Conservation (phyloP, 1,140 invertebrate genomes). For the Drosophila bipectinata region DNA sequence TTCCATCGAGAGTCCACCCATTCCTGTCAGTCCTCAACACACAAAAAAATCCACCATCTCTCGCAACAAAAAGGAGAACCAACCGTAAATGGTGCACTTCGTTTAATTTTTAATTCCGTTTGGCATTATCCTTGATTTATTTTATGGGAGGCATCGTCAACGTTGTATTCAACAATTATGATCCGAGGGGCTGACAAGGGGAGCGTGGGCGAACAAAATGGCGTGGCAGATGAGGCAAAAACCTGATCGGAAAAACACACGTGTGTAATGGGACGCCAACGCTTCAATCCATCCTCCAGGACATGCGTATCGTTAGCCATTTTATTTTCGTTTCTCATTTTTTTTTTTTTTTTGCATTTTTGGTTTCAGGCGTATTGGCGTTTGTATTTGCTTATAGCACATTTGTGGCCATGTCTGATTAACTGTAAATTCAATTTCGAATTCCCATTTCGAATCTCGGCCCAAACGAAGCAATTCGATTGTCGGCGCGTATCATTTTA, state of each 20-base stretch:
- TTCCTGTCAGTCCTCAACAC: not conserved
- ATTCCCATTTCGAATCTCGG: slow-evolving; percentile 26
- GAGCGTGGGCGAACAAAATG: not conserved
- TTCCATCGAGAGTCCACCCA: not conserved
- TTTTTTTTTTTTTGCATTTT: slow-evolving; percentile 11
- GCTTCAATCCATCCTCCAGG: slow-evolving; percentile 23
- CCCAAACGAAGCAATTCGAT: slow-evolving; percentile 17
- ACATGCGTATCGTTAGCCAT: slow-evolving; percentile 60
- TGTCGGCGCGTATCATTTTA: slow-evolving; percentile 4
- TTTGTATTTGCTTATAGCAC: slow-evolving; percentile 75
- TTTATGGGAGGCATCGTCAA: slow-evolving; percentile 65
- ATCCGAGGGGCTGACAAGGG: slow-evolving; percentile 33
- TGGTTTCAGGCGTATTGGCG: not conserved
- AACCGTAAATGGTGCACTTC: slow-evolving; percentile 78
- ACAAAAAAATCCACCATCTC: not conserved
- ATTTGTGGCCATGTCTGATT: slow-evolving; percentile 81
- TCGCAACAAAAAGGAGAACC: not conserved
- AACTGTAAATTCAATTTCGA: slow-evolving; percentile 76
- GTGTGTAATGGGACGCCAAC: slow-evolving; percentile 38
- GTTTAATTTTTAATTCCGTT: slow-evolving; percentile 80
- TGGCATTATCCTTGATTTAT: slow-evolving; percentile 81
- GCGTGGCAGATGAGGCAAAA: slow-evolving; percentile 10
- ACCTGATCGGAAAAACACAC: slow-evolving; percentile 27
- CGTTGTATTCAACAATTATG: slow-evolving; percentile 78
- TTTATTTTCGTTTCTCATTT: slow-evolving; percentile 21